phyloP scores from a whole-genome alignment of 1,140 invertebrate genomes.

The Agrypnia vestita region DNA sequence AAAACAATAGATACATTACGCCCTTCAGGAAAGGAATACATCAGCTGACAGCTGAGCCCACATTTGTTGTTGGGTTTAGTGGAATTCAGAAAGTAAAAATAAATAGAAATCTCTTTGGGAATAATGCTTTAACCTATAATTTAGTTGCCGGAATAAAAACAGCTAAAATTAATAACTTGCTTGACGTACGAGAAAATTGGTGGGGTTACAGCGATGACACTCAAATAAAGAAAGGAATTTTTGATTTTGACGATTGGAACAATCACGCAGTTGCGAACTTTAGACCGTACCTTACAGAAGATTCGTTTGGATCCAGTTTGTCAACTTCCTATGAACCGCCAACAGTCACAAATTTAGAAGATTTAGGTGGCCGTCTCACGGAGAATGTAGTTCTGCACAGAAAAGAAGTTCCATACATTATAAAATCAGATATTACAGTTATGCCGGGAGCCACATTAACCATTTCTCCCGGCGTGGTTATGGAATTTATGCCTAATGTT shows the following conservation, averaged over 20 bases:
- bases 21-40: slow-evolving; percentile 67
- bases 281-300: slow-evolving; percentile 87
- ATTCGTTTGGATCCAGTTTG: slow-evolving; percentile 83
- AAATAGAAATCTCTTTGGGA: slow-evolving; percentile 90
- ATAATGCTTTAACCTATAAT: slow-evolving; percentile 93
- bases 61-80: slow-evolving; percentile 91
- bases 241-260: slow-evolving; percentile 99
- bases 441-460: slow-evolving; percentile 93
- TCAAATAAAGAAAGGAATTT: slow-evolving; percentile 89
- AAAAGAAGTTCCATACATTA: slow-evolving; percentile 83
- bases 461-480: slow-evolving; percentile 90
- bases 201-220: slow-evolving; percentile 88
- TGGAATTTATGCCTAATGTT: slow-evolving; percentile 97
- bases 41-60: slow-evolving; percentile 76
- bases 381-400: slow-evolving; percentile 81
- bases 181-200: slow-evolving; percentile 96
- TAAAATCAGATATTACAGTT: slow-evolving; percentile 95
- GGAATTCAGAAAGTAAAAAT: slow-evolving; percentile 96
- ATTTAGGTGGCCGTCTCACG: slow-evolving; percentile 88
- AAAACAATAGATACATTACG: slow-evolving; percentile 77
- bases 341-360: slow-evolving; percentile 76
- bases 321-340: slow-evolving; percentile 78
- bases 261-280: slow-evolving; percentile 95
- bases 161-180: slow-evolving; percentile 87
- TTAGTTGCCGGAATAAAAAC: slow-evolving; percentile 93